Evolutionary conservation across 2,113 vertebrate species (phyloP), one percentile per base, ranked within the genome.

Genomic region (Mesitornis unicolor): DNA sequence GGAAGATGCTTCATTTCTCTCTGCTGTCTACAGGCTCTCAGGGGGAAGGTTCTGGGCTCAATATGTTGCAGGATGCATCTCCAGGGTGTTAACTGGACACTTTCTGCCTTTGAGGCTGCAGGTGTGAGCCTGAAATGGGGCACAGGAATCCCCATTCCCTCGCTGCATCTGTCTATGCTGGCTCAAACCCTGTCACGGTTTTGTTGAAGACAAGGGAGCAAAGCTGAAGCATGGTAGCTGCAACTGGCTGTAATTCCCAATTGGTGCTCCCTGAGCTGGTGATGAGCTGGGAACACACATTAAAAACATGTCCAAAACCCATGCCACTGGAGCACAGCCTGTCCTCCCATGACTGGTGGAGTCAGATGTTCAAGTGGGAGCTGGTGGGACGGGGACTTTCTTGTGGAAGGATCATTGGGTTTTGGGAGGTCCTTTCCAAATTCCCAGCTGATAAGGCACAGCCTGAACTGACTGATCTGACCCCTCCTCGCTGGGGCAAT

Each of bases 1-100:
- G 53, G 67, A 77, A 36, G 50, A 24, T 38, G 47, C 6, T 78
- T 6, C 26, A 9, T 35, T 6, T 17, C 60, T 24, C 53, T 28
- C 13, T 0, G 22, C 35, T 4, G 33, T 19, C 29, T 61, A 25
- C 33, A 11, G 31, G 71, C 38, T 83, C 19, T 3, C 29, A 2
- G 5, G 1, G 24, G 5, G 9, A 10, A 28, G 9, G 24, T 20
- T 2, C 6, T 2, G 2, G 38, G 33, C 43, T 56, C 7, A 16
- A 36, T 24, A 2, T 1, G 11, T 5, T 16, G 67, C 10, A 29
- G 83, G 82, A 69, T 25, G 74, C 3, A 3, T 45, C 68, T 16
- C 33, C 16, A 38, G 12, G 42, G 14, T 21, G 43, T 8, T 47
- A 17, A 20, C 0, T 20, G n/a, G 67, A 65, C n/a, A n/a, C 38